phyloP scores from a whole-genome alignment of 2,113 vertebrate genomes.

The Cettia cetti region DNA sequence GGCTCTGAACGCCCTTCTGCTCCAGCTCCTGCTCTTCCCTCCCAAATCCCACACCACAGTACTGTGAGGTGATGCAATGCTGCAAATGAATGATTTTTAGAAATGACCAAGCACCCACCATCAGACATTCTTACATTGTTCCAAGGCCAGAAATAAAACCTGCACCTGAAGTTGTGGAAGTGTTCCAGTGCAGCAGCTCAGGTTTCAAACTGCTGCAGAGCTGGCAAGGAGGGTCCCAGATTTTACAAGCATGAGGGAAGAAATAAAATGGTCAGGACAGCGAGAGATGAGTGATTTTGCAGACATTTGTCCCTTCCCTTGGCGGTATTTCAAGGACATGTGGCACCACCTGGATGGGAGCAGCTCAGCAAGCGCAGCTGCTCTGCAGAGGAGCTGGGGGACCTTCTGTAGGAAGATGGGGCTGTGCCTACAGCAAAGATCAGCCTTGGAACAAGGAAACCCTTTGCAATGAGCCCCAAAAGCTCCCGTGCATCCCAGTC shows the following conservation, averaged over 20 bases:
- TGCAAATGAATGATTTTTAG: neutral
- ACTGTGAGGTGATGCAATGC: neutral
- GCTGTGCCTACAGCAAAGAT: neutral
- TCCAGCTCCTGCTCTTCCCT: neutral
- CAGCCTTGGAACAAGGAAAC: neutral
- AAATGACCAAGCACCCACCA: neutral
- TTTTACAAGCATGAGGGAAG: neutral
- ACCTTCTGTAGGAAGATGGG: neutral
- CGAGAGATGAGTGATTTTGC: neutral
- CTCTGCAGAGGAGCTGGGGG: neutral
- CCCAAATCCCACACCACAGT: neutral
- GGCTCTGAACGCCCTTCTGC: neutral
- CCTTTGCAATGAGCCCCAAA: neutral
- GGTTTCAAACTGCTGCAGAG: neutral
- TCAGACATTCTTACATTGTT: neutral
- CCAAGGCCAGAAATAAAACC: neutral
- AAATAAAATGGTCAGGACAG: neutral
- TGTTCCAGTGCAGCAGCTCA: neutral
- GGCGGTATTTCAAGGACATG: neutral
- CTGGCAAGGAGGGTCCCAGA: neutral
- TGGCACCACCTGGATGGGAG: neutral
- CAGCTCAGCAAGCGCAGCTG: neutral
- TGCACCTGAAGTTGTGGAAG: neutral
- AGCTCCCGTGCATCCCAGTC: accelerated
- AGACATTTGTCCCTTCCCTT: neutral